Evolutionary conservation across 2,888 invertebrate genomes (phyloP), one percentile per base, ranked within the genome.

Genomic region (Drosophila imparisetae): DNA sequence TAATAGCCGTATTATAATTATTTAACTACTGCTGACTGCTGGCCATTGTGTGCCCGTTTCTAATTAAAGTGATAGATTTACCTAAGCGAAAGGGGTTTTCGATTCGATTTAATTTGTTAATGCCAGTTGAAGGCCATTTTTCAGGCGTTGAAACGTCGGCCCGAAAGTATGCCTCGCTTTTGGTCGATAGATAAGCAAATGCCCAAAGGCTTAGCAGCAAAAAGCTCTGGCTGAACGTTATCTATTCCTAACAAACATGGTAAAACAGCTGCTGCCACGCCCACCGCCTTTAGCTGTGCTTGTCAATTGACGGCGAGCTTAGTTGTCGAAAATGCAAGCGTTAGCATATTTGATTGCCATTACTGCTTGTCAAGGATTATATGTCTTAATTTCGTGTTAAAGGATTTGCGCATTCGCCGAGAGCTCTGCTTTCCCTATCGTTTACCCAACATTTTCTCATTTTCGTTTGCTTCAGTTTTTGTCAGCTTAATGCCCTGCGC

Each of bases 301-400:
- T 86, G 86, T 88, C 88, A 88, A 83, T 82, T 78, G 84, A 68
- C 75, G 64, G 53, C 49, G 70, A 74, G 78, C 68, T 86, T 87
- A 79, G 73, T 68, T 74, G 64, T 71, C 71, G 74, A 88, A 86
- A 84, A 81, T 82, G 89, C 83, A 81, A 86, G 89, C 86, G 89
- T 87, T 86, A 81, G 89, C 89, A 87, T 87, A 87, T 87, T 87
- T 83, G 86, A 87, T 87, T 86, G 83, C 84, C 86, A 87, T 89
- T 87, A 86, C 86, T 84, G 84, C 86, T 86, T 89, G 89, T 89
- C 86, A 89, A 64, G 86, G 86, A 87, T 87, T 87, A 87, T 78
- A 73, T 78, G 75, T 86, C 86, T 87, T 87, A 87, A 89, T 87
- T 84, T 87, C 85, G 86, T 87, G 86, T 87, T 87, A 87, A 89